Base-by-base conservation (phyloP, 2,113 vertebrate genomes). In the Egretta garzetta region DNA sequence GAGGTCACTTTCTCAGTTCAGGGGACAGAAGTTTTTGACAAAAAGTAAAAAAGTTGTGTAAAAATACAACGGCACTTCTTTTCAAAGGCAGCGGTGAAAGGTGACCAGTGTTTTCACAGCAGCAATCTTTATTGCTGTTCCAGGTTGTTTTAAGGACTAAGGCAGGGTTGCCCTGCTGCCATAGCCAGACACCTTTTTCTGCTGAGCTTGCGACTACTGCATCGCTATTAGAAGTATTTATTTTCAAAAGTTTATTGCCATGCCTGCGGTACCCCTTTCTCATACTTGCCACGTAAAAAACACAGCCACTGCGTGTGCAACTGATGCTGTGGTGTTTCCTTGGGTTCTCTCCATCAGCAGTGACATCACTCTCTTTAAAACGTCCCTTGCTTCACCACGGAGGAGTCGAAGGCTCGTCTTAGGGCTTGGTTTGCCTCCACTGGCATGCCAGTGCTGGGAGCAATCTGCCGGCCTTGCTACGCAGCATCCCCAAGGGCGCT, bases 1-100 rank as follows among this genome's bases (percentile, higher is more conserved):
- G 52, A 81, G 39, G 73, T 93, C 70, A 87, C 45, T 88, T 96
- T 79, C 75, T 93, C 50, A 58, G 74, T 80, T 94, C 73, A 77
- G 12, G 55, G 45, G 37, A 86, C 30, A 70, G 47, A 70, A 85
- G 32, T 63, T 90, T 91, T 60, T 60, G 76, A 58, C 52, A 73
- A 24, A 35, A 68, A 64, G 73, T 55, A 45, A 68, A 76, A 58
- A 82, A 68, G 39, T 45, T 59, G 63, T 41, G 41, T 94, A 53
- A 94, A 96, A 91, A 58, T 19, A 12, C 20, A 80, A 39, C 37
- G 64, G 6, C 6, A 14, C 43, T 68, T 75, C 39, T 72, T 90
- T 90, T 92, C 77, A 86, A 77, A 95, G 74, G n/a, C 11, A 30
- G 62, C 3, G 18, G 45, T 41, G 22, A 94, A 91, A 95, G 73